Evolutionary conservation across 92 coral and sea anemone species (phyloP).

Genomic region (Palythoa heliodiscus): DNA sequence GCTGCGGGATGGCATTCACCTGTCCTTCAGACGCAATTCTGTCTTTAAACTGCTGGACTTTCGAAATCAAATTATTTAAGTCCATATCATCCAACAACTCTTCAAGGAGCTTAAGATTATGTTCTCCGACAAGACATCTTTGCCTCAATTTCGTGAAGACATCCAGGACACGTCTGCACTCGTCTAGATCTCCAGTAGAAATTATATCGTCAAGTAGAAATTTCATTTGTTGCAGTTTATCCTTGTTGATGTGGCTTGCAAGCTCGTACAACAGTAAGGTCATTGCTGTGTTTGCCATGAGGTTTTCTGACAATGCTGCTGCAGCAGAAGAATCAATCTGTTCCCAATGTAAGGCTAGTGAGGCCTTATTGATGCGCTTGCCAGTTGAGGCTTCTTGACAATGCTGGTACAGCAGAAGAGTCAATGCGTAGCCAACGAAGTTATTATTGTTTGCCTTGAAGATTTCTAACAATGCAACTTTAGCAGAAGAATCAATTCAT

Average conservation of each 20-base stretch:
- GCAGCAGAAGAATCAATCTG: no score
- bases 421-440: no score
- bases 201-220: constrained; percentile 12
- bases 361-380: no score
- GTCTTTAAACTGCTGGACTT: not conserved
- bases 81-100: not conserved
- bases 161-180: not conserved
- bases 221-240: constrained; percentile 1
- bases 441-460: no score
- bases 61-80: not conserved
- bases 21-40: not conserved
- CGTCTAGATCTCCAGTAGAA: not conserved
- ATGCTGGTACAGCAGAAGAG: no score
- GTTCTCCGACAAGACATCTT: constrained; percentile 16
- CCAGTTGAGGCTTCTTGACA: no score
- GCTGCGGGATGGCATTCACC: not conserved
- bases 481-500: no score
- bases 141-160: constrained; percentile 13
- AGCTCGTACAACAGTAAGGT: not conserved
- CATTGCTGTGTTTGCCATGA: not conserved
- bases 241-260: not conserved
- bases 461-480: no score
- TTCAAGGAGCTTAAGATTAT: constrained; percentile 13
- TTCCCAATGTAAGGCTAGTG: no score
- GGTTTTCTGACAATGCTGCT: no score